Conservation (phyloP, 2,888 invertebrate genomes). For the Lepidocyrtoides sp. region DNA sequence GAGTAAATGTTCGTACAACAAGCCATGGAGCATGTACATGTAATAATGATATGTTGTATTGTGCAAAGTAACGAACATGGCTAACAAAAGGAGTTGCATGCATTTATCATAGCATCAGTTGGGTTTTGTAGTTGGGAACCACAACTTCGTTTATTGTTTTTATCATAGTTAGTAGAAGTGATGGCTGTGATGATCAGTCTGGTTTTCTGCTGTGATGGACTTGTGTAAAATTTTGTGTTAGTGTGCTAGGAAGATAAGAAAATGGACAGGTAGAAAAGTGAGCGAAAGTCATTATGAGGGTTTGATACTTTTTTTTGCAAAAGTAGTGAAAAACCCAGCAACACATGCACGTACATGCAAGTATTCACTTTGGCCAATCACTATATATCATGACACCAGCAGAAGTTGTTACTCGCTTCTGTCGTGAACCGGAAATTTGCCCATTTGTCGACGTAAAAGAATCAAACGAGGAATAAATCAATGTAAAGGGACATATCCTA, state of each 20-base stretch:
- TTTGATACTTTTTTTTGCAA: background rate
- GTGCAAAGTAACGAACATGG: background rate
- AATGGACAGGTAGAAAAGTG: background rate
- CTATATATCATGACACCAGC: no score
- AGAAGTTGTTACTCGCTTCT: no score
- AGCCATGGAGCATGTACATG: background rate
- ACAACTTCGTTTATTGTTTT: conserved; percentile 11
- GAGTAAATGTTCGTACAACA: background rate
- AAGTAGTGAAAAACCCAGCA: background rate
- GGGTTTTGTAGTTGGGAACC: conserved; percentile 18
- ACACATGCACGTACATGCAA: background rate
- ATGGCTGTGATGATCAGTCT: background rate
- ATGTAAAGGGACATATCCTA: no score
- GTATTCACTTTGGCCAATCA: no score
- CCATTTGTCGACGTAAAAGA: no score
- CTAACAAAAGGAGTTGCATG: conserved; percentile 3
- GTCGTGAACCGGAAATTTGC: no score
- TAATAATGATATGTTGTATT: background rate
- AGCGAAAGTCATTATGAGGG: background rate
- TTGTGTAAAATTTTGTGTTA: background rate
- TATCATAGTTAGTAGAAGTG: background rate
- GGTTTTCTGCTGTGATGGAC: background rate
- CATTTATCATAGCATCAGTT: conserved; percentile 29
- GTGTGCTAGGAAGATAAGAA: background rate
- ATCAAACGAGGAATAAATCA: no score